Conservation (phyloP, 2,797 vertebrate genomes). For the Cetoscarus ocellatus region DNA sequence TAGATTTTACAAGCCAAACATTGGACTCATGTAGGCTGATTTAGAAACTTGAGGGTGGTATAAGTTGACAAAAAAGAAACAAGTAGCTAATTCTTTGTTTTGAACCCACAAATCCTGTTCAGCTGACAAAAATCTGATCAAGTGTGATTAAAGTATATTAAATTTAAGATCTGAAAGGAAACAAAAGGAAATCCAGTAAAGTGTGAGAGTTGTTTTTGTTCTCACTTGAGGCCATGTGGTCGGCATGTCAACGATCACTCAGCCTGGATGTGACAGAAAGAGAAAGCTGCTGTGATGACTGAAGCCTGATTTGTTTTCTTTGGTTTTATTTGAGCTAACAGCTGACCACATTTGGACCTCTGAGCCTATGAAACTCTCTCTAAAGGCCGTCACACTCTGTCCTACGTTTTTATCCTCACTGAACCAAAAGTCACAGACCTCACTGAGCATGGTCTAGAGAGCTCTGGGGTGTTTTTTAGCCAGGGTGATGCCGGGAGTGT, state of each 20-base stretch:
- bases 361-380: conserved; percentile 17
- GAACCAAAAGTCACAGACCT: conserved; percentile 9
- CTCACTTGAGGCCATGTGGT: conserved; percentile 37
- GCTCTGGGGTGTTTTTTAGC: conserved; percentile 7
- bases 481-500: background rate
- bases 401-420: background rate
- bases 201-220: conserved; percentile 16
- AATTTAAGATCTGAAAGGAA: background rate
- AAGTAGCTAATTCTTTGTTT: background rate
- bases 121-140: background rate
- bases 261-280: conserved; percentile 31
- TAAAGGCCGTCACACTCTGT: conserved; percentile 12
- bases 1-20: background rate
- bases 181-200: background rate
- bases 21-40: background rate
- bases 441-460: conserved; percentile 10
- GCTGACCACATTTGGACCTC: conserved; percentile 54
- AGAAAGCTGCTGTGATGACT: conserved; percentile 43
- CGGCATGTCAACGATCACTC: conserved; percentile 25
- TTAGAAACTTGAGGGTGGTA: background rate
- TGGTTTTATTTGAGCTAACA: conserved; percentile 49
- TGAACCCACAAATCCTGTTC: background rate
- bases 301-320: conserved; percentile 66
- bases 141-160: too few species aligned
- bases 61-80: background rate